Evolutionary conservation across 2,797 vertebrate genomes (phyloP), one percentile per base, ranked within the genome.

Genomic region (Garrulus glandarius): DNA sequence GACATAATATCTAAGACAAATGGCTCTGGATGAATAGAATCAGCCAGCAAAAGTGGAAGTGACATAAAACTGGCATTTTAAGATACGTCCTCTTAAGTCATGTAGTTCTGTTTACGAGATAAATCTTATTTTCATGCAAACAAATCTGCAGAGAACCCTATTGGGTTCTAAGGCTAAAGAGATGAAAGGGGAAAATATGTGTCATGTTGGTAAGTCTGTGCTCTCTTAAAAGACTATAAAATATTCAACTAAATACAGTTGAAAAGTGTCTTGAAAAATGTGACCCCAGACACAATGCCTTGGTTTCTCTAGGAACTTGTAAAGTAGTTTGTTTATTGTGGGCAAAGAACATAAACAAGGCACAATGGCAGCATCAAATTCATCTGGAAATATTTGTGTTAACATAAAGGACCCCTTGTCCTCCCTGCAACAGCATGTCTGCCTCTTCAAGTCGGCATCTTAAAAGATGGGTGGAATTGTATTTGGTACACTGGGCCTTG

Each of bases 401-500:
- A 90, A 61, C 96, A 94, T 94, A 92, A 97, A 89, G 84, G 71
- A 63, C 6, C 1, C 11, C 53, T 83, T 78, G 24, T 23, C 11
- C 32, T 56, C 34, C 57, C 16, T 11, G 10, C 44, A 67, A 26
- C 88, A 97, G 92, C 17, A 8, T 44, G 57, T 56, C 93, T 96
- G 88, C 76, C 88, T 96, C 44, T 43, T 96, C 93, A 95, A 80
- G 92, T 85, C 89, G 92, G 92, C 89, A 88, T 96, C 97, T 95
- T 95, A 82, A 91, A 97, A 96, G 96, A 97, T 9, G 82, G 93
- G 91, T 89, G 90, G 94, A 97, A 97, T 80, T 93, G 94, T 69
- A 63, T 97, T 97, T 92, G 96, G 93, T 97, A 96, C 93, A 93
- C 95, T 97, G 93, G 50, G 95, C 95, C 96, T 97, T 95, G 93